Base-by-base conservation (phyloP, 1,140 invertebrate genomes). In the Ridgeia piscesae region DNA sequence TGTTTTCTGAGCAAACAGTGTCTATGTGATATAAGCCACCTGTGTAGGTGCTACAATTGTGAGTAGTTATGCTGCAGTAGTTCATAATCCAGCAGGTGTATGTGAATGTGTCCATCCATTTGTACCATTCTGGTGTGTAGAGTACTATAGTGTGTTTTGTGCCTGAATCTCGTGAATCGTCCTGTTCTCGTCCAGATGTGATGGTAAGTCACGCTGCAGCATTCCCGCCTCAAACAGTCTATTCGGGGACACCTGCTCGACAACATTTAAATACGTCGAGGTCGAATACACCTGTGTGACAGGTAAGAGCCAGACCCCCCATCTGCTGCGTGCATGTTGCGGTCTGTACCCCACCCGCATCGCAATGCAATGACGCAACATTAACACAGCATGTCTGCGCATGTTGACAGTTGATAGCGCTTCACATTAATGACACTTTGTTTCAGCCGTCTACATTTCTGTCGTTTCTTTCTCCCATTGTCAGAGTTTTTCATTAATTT, bases 201-300 rank as follows among this genome's bases (percentile, higher is more conserved):
- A 91, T 35, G 91, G 91, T 33, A 91, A 35, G 42, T 50, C 11
- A 35, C 34, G 42, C 17, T 91, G 91, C 42, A 91, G 35, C 48
- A 11, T 91, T 35, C 34, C n/a, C 21, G 91, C 91, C 33, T 91
- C 91, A 8, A 91, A 91, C 42, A 48, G 34, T 58, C 48, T 35
- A 4, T 91, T 91, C 31, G 48, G 98, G 96, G 97, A 97, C 94
- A 98, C 98, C 48, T 99, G 99, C 96, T 97, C 98, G n/a, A 98
- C 97, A 92, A 99, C 99, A 35, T 97, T 97, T 94, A 99, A 99
- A 96, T 99, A 99, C 96, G 97, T 99, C 91, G 98, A 99, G 96
- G 98, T 98, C 35, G 98, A 99, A 95, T 99, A 98, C 96, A 97
- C 98, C 94, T 99, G 98, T 48, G 9, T 34, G 27, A 8, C 34